A percentile compares a stretch with the other conserved stretches of the same genome.
Evolutionary conservation across 2,888 invertebrate species (phyloP).

Genomic region (Amorpha juglandis): DNA sequence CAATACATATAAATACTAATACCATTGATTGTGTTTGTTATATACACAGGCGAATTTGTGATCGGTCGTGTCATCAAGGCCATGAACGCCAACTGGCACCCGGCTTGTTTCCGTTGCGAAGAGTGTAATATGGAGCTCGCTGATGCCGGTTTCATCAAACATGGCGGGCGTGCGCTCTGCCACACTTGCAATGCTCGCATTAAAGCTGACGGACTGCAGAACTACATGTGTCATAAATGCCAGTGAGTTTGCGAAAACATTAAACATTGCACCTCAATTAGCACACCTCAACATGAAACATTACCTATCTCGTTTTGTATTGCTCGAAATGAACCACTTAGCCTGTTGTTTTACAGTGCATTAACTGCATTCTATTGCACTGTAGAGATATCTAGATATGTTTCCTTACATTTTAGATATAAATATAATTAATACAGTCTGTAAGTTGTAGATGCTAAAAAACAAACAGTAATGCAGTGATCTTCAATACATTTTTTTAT

Average conservation of each 20-base stretch:
- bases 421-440: too few relatives aligned
- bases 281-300: too few relatives aligned
- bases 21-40: not conserved
- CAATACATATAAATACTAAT: too few relatives aligned
- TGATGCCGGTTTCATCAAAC: slow-evolving; percentile 98
- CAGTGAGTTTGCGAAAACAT: slow-evolving; percentile 87
- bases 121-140: slow-evolving; percentile 96
- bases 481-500: too few relatives aligned
- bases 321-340: too few relatives aligned
- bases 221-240: slow-evolving; percentile 99
- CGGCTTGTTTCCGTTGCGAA: slow-evolving; percentile 98
- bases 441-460: too few relatives aligned
- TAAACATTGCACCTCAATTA: slow-evolving; percentile 14
- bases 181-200: slow-evolving; percentile 98
- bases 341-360: too few relatives aligned
- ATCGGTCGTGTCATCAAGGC: slow-evolving; percentile 99
- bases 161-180: slow-evolving; percentile 94
- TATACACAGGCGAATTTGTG: slow-evolving; percentile 92
- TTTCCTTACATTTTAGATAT: too few relatives aligned
- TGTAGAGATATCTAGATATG: too few relatives aligned
- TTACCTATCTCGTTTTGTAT: too few relatives aligned
- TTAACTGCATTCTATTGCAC: too few relatives aligned
- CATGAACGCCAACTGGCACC: slow-evolving; percentile 99
- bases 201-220: slow-evolving; percentile 96
- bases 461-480: too few relatives aligned